phyloP scores from a whole-genome alignment of 2,113 vertebrate genomes.

The Marmota flaviventris region DNA sequence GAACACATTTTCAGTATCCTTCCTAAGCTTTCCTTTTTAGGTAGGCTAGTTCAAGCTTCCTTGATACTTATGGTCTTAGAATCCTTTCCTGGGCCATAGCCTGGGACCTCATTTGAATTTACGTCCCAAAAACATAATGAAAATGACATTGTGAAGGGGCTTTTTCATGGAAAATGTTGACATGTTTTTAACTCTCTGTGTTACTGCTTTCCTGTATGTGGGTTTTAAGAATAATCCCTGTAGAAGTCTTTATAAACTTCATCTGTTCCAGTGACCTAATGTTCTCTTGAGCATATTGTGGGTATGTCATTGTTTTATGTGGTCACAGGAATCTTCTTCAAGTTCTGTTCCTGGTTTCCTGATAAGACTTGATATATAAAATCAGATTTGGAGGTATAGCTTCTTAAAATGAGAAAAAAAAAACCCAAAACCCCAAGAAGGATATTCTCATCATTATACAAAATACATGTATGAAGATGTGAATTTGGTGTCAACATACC shows the following conservation, averaged over 20 bases:
- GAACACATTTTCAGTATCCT: background rate
- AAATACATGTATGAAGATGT: too few relatives aligned
- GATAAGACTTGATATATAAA: background rate
- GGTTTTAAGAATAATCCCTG: constrained; percentile 39
- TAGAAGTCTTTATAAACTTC: background rate
- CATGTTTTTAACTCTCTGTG: background rate
- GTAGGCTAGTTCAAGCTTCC: background rate
- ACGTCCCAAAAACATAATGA: background rate
- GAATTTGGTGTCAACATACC: too few relatives aligned
- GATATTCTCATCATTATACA: too few relatives aligned
- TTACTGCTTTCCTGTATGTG: background rate
- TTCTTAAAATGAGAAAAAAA: constrained; percentile 19
- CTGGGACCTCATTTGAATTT: background rate
- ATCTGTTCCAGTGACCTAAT: background rate
- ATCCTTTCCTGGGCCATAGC: background rate
- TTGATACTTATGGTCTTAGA: constrained; percentile 4
- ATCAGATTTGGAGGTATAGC: constrained; percentile 12
- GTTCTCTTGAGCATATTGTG: background rate
- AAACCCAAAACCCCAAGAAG: background rate
- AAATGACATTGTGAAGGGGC: background rate
- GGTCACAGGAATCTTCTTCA: constrained; percentile 7
- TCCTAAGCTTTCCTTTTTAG: constrained; percentile 44
- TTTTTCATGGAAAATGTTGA: constrained; percentile 32
- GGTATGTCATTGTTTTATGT: constrained; percentile 23
- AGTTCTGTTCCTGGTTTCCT: background rate